Base-by-base conservation (phyloP, 2,113 vertebrate genomes). In the Chinchilla lanigera region DNA sequence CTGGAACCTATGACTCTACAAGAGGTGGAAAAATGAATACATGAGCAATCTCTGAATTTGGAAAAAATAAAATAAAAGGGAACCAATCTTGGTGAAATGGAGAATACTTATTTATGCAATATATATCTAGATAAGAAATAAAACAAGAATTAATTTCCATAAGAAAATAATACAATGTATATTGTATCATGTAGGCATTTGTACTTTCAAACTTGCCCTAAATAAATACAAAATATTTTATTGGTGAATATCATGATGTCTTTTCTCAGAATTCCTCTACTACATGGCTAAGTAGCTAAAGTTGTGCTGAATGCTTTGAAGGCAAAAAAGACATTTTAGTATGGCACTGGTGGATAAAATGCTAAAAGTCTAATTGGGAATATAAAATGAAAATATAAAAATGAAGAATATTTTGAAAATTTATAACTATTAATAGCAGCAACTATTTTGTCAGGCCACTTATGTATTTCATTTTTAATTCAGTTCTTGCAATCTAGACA, bases 371-470 rank as follows among this genome's bases (percentile, higher is more conserved):
- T 60, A 50, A 28, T 58, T 38, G 3, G 4, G 5, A 82, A 89
- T 33, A 95, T 33, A 67, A 88, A 52, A 95, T 13, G 26, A 73
- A 90, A 78, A 94, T 52, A 44, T n/a, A 35, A 85, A 92, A 87
- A 24, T 28, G 26, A 65, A 50, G 4, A 28, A 38, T 69, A 38
- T 85, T 78, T 50, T 50, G 26, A 80, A 82, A 44, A 47, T 1
- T 19, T 73, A 20, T 13, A 81, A 81, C 28, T 80, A 11, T 69
- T 54, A 78, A 30, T 80, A 78, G 52, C 50, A 47, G 44, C 50
- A 91, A n/a, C 4, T 69, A 65, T 47, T 24, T 28, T 10, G 7
- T 89, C 60, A 75, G 41, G 0, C 6, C 16, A 38, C 13, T 35
- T 54, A 11, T 0, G 35, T 10, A n/a, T 12, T 54, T 7, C 35